These are phyloP conservation scores for Scartelaos histophorus DNA, from an alignment of 2,113 vertebrate genomes.

Conservation along the genomic window DNA sequence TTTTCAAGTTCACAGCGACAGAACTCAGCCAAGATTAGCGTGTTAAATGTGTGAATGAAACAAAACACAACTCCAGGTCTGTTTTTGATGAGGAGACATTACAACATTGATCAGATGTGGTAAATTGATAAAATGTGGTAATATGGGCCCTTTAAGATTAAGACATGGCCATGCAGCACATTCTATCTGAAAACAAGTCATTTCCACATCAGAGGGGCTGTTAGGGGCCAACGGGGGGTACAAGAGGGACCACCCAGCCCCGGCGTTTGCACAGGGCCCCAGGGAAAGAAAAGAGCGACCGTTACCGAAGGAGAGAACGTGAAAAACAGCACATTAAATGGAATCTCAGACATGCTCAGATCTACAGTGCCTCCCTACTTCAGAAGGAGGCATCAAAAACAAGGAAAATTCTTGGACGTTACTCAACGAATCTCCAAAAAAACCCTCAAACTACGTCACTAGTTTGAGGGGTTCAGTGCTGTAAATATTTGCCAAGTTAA, in stretches of 20 bases:
- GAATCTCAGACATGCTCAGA: slow-evolving; percentile 6
- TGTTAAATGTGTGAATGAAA: too few relatives aligned
- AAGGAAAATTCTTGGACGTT: background rate
- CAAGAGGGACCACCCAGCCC: background rate
- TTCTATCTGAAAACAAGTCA: background rate
- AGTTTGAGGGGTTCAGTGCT: too few relatives aligned
- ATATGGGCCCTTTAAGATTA: too few relatives aligned
- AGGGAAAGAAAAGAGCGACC: background rate
- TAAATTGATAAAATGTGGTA: too few relatives aligned
- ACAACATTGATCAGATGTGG: too few relatives aligned
- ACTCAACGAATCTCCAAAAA: background rate
- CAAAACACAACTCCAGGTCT: too few relatives aligned
- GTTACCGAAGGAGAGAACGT: background rate
- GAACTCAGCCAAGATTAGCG: too few relatives aligned
- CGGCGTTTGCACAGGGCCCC: background rate
- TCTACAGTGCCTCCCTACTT: background rate
- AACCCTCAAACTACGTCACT: background rate
- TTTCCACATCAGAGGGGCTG: background rate
- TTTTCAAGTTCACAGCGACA: too few relatives aligned
- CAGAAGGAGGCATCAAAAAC: background rate
- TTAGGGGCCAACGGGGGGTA: background rate
- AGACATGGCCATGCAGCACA: background rate
- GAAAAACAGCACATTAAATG: background rate
- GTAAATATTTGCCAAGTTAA: too few relatives aligned
- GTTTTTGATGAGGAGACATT: too few relatives aligned